phyloP scores from a whole-genome alignment of 2,888 invertebrate genomes.

The Drosophila histrio region DNA sequence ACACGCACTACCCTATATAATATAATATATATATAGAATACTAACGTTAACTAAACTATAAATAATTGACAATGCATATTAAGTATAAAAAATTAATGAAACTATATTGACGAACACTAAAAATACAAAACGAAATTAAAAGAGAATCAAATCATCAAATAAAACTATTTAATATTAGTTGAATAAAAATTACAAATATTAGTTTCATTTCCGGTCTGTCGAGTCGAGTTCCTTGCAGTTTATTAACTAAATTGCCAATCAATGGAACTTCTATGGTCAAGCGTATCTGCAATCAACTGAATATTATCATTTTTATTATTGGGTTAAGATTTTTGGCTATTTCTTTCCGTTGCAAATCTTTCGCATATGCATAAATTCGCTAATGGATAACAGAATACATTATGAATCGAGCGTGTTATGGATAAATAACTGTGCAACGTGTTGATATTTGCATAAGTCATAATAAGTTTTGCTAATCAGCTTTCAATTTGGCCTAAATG shows the following conservation, averaged over 20 bases:
- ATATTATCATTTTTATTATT: neutral
- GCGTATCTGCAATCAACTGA: neutral
- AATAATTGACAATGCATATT: too few relatives aligned
- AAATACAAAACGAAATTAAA: conserved; percentile 56
- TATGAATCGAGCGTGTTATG: neutral
- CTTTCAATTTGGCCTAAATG: conserved; percentile 17
- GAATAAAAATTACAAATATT: conserved; percentile 34
- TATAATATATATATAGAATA: conserved; percentile 22
- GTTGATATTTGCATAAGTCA: conserved; percentile 21
- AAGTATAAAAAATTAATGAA: too few relatives aligned
- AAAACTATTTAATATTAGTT: conserved; percentile 74
- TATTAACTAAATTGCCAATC: neutral
- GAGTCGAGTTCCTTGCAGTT: too few relatives aligned
- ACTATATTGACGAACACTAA: conserved; percentile 57
- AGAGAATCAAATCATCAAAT: conserved; percentile 57
- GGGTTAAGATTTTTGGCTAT: neutral
- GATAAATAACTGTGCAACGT: conserved; percentile 5
- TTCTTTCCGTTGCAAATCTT: neutral
- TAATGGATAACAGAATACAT: conserved; percentile 2
- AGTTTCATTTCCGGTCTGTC: neutral
- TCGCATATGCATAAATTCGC: conserved; percentile 15
- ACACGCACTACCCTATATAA: conserved; percentile 34
- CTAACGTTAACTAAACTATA: conserved; percentile 37
- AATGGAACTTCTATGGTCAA: neutral
- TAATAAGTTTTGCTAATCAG: conserved; percentile 16